Base-by-base conservation (phyloP, 2,888 invertebrate species). In the Archips xylosteana region DNA sequence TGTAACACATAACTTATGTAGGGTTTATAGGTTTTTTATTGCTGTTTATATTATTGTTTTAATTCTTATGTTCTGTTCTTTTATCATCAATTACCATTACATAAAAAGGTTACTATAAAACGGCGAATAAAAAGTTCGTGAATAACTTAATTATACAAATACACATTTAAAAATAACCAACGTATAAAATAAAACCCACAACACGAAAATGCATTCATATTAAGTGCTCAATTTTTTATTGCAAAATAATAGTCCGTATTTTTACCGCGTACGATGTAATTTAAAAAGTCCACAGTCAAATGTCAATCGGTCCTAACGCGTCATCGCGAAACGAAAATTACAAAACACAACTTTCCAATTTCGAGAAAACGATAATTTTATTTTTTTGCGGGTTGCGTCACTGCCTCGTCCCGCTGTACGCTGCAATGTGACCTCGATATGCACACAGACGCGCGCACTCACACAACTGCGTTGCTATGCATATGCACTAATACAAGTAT, bases 391-490 rank as follows among this genome's bases (percentile, higher is more conserved):
- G n/a, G 62, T 76, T 75, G 67, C 74, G 74, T 73, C 74, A 76
- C 74, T 67, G 34, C 75, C 79, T 80, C 84, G 81, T 82, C 80
- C 82, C 78, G 82, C 80, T 84, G 88, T 87, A 83, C 89, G 79
- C 78, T 85, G 89, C 88, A 88, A 83, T 84, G 84, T 93, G 94
- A 94, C 94, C 94, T 90, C 93, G 89, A 88, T 92, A 89, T 87
- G 79, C 87, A 84, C 89, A 89, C 86, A 80, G 67, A 76, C 83
- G 75, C 83, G 83, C 85, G 82, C 81, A 76, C 85, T 82, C 80
- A 76, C 77, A 76, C 75, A 74, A 75, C 61, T 80, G 85, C 76
- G 77, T 83, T 5, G 9, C 82, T 80, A 81, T 83, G 76, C 81
- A 76, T 79, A 83, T 83, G 82, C 87, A 87, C 85, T 79, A 75